Percentiles rank a stretch among this genome's conserved stretches.
These are phyloP conservation scores for Mizuhopecten yessoensis DNA, from an alignment of 1,140 invertebrate species.

Conservation along the genomic window DNA sequence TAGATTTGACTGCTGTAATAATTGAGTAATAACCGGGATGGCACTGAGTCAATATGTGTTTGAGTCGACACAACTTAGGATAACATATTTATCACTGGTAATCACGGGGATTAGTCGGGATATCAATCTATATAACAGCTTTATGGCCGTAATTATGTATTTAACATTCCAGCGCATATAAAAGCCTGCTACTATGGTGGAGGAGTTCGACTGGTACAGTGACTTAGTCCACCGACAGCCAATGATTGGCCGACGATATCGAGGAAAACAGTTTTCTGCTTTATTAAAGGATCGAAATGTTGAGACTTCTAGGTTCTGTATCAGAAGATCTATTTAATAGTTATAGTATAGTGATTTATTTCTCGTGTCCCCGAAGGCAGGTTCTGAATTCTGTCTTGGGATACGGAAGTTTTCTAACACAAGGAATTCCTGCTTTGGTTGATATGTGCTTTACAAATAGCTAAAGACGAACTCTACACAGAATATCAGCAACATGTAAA, in stretches of 20 bases:
- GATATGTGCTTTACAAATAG: too few species aligned
- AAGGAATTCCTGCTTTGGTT: too few species aligned
- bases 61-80: not conserved
- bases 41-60: slow-evolving; percentile 27
- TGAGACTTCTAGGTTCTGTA: not conserved
- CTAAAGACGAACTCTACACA: too few species aligned
- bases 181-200: not conserved
- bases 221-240: not conserved
- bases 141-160: slow-evolving; percentile 8
- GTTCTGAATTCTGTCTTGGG: too few species aligned
- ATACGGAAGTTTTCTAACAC: too few species aligned
- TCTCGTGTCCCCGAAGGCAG: too few species aligned
- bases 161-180: slow-evolving; percentile 20
- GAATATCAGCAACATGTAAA: too few species aligned
- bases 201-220: not conserved
- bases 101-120: not conserved
- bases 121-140: slow-evolving; percentile 39
- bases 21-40: not conserved
- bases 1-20: slow-evolving; percentile 11
- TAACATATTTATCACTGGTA: not conserved
- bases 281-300: not conserved
- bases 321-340: too few species aligned
- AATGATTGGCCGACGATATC: not conserved
- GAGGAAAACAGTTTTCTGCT: not conserved
- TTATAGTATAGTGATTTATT: too few species aligned